These are phyloP conservation scores for Lagopus muta DNA, from an alignment of 2,113 vertebrate species.

Conservation along the genomic window DNA sequence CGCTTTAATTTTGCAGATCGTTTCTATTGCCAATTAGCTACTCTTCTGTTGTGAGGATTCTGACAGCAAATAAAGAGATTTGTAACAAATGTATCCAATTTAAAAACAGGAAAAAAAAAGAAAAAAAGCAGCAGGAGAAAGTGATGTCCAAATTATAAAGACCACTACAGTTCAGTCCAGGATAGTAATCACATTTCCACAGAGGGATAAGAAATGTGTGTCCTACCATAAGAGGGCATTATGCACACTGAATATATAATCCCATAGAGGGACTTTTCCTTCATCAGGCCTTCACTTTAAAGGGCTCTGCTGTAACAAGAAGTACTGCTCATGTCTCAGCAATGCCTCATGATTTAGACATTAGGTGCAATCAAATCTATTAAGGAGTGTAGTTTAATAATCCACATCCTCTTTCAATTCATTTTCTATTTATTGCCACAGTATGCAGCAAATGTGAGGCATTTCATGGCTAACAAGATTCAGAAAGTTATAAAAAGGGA, in stretches of 20 bases:
- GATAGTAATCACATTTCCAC: neutral
- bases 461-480: conserved; percentile 40
- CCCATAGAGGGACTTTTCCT: neutral
- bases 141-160: conserved; percentile 28
- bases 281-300: conserved; percentile 46
- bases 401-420: conserved; percentile 25
- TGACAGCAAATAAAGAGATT: neutral
- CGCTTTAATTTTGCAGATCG: neutral
- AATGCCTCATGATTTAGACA: neutral
- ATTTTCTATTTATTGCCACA: conserved; percentile 52
- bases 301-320: conserved; percentile 2
- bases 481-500: neutral
- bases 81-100: conserved; percentile 23
- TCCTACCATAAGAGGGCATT: conserved; percentile 31
- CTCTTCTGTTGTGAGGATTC: neutral
- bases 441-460: conserved; percentile 37
- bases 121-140: neutral
- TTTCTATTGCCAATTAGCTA: neutral
- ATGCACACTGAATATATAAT: conserved; percentile 28
- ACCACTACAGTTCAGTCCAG: neutral
- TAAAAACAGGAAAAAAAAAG: conserved; percentile 16
- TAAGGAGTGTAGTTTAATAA: conserved; percentile 57
- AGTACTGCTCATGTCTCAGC: conserved; percentile 22
- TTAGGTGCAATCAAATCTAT: conserved; percentile 48
- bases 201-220: conserved; percentile 42